Conservation (phyloP, 2,888 invertebrate genomes). For the Agonopterix arenella region DNA sequence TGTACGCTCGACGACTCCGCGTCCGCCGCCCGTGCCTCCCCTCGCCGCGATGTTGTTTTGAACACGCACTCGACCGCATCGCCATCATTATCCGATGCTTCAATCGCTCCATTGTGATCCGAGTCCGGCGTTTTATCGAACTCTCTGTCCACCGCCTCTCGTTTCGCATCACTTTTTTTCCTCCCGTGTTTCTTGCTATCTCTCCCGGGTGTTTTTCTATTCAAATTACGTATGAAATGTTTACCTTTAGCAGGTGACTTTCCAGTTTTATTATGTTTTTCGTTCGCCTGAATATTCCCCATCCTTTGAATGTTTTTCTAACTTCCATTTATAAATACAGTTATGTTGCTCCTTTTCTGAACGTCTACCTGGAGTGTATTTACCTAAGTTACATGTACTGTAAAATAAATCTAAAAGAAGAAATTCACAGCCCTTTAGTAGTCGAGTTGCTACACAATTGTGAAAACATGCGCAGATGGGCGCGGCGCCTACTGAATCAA, state of each 20-base stretch:
- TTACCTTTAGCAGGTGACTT: constrained; percentile 77
- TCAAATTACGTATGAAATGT: constrained; percentile 71
- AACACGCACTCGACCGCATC: constrained; percentile 67
- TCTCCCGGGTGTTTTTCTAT: constrained; percentile 56
- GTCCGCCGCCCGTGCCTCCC: constrained; percentile 24
- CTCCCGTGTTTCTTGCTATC: constrained; percentile 62
- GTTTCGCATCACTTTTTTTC: constrained; percentile 58
- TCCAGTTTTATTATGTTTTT: constrained; percentile 68
- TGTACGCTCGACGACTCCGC: constrained; percentile 48
- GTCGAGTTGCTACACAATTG: background rate
- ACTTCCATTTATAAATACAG: too few relatives aligned
- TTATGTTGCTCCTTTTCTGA: too few relatives aligned
- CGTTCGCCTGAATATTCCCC: constrained; percentile 75
- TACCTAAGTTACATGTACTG: too few relatives aligned
- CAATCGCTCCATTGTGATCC: constrained; percentile 64
- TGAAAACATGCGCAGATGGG: background rate
- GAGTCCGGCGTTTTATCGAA: constrained; percentile 69
- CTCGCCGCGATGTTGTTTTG: constrained; percentile 45
- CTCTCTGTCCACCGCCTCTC: constrained; percentile 50
- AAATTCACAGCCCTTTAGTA: constrained; percentile 41
- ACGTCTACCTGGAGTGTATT: too few relatives aligned
- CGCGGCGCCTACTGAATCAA: background rate
- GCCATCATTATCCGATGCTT: constrained; percentile 69
- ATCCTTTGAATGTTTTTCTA: constrained; percentile 30
- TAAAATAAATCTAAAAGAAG: constrained; percentile 15